These are phyloP conservation scores for Acanthaster planci DNA, from an alignment of 35 echinoderm and acorn worm species.

Conservation along the genomic window DNA sequence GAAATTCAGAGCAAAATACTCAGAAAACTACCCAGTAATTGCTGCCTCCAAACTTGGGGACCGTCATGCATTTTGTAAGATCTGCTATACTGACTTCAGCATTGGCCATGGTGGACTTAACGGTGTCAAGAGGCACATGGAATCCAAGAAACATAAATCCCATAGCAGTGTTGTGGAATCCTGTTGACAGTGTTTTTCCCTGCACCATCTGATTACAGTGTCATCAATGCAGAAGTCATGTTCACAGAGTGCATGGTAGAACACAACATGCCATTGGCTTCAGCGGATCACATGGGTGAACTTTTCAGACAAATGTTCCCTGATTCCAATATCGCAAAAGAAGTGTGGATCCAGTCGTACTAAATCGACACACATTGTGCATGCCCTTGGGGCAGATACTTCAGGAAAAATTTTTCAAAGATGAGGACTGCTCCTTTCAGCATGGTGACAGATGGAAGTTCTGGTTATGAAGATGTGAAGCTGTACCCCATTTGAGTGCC, in stretches of 20 bases:
- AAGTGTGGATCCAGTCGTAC: slow-evolving; percentile 61
- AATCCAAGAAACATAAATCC: slow-evolving; percentile 9
- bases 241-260: slow-evolving; percentile 65
- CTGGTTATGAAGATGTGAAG: slow-evolving; percentile 58
- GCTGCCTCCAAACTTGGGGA: background rate
- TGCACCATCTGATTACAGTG: background rate
- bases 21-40: slow-evolving; percentile 12
- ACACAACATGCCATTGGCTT: slow-evolving; percentile 51
- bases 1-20: background rate
- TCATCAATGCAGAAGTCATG: slow-evolving; percentile 35
- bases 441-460: slow-evolving; percentile 49
- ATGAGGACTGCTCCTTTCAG: slow-evolving; percentile 51
- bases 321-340: slow-evolving; percentile 32
- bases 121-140: slow-evolving; percentile 31
- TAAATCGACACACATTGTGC: slow-evolving; percentile 48
- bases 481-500: slow-evolving; percentile 43
- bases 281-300: slow-evolving; percentile 49
- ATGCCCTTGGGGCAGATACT: slow-evolving; percentile 44
- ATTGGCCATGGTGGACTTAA: slow-evolving; percentile 17
- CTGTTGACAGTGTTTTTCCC: background rate
- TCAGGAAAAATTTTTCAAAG: slow-evolving; percentile 26
- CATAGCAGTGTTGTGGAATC: slow-evolving; percentile 5
- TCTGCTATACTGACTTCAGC: slow-evolving; percentile 21
- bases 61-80: slow-evolving; percentile 13
- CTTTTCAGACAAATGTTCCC: slow-evolving; percentile 58